Evolutionary conservation across 2,113 vertebrate genomes (phyloP).

Genomic region (Natator depressus): DNA sequence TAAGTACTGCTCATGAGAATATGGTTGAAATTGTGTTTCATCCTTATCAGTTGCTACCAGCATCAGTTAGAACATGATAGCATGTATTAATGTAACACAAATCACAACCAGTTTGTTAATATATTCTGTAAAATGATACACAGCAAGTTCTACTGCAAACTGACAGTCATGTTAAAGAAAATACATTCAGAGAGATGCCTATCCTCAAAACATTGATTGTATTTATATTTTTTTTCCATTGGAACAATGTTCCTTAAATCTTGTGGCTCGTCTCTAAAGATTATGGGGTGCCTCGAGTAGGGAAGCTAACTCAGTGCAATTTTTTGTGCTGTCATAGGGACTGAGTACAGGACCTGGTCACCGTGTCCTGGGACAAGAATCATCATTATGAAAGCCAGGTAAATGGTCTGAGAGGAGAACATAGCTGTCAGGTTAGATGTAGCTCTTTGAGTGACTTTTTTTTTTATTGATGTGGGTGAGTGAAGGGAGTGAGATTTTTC

Average conservation of each 20-base stretch:
- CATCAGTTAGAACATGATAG: not conserved
- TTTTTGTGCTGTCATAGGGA: not conserved
- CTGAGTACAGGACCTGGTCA: not conserved
- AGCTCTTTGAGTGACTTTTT: constrained; percentile 45
- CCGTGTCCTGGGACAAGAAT: not conserved
- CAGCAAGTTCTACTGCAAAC: not conserved
- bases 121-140: not conserved
- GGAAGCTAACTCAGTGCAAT: not conserved
- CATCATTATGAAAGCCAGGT: constrained; percentile 7
- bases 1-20: not conserved
- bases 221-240: constrained; percentile 22
- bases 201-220: not conserved
- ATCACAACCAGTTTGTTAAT: not conserved
- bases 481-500: constrained; percentile 29
- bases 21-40: constrained; percentile 4
- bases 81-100: not conserved
- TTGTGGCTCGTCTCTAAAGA: not conserved
- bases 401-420: constrained; percentile 5
- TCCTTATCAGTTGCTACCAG: not conserved
- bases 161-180: not conserved
- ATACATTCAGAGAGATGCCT: not conserved
- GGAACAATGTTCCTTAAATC: not conserved
- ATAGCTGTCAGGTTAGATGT: not conserved
- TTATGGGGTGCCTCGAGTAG: not conserved
- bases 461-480: not conserved